Evolutionary conservation across 2,797 vertebrate genomes (phyloP).

Genomic region (Cyprinella venusta): DNA sequence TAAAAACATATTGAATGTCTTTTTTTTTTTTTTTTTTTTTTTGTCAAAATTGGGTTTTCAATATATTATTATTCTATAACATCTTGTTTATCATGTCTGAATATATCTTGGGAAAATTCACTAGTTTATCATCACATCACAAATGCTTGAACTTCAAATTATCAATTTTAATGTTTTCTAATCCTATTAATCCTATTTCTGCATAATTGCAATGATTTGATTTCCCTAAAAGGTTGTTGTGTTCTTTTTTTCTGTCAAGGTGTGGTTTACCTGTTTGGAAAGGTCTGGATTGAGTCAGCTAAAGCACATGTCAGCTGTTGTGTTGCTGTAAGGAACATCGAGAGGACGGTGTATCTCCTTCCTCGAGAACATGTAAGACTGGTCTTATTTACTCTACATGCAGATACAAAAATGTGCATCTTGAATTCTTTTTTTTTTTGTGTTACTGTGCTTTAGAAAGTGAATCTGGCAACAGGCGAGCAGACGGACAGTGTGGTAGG

Average conservation of each 20-base stretch:
- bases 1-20: too few species aligned
- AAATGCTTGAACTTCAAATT: neutral
- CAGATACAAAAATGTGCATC: neutral
- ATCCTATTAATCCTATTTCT: too few species aligned
- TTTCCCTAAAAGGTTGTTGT: neutral
- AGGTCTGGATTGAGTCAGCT: slow-evolving; percentile 94
- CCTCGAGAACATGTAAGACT: slow-evolving; percentile 88
- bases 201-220: neutral
- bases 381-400: neutral
- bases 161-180: neutral
- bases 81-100: too few species aligned
- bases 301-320: slow-evolving; percentile 92
- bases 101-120: too few species aligned
- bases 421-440: neutral
- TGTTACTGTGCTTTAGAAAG: slow-evolving; percentile 76
- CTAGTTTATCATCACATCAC: too few species aligned
- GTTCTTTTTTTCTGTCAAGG: slow-evolving; percentile 72
- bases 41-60: too few species aligned
- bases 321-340: slow-evolving; percentile 93
- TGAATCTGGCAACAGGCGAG: slow-evolving; percentile 80
- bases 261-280: slow-evolving; percentile 95
- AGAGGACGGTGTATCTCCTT: slow-evolving; percentile 91
- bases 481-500: slow-evolving; percentile 80
- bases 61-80: too few species aligned
- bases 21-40: too few species aligned